Evolutionary conservation across 1,140 invertebrate genomes (phyloP), one percentile per base, ranked within the genome.

Genomic region (Drosophila grimshawi): DNA sequence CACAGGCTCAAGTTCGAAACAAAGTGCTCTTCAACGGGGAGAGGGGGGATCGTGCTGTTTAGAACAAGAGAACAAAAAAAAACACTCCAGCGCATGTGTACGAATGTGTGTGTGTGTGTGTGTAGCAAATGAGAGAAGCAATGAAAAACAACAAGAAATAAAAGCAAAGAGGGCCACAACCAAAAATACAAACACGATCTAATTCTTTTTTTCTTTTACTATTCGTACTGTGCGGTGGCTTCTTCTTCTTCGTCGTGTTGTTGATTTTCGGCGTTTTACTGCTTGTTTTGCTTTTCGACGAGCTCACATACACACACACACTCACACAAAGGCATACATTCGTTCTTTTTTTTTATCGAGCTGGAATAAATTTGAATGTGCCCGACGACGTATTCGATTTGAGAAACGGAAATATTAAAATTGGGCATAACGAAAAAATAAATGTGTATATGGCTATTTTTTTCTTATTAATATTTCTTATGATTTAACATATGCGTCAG

Each of bases 361-460:
- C 67, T 76, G 69, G 51, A 67, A 77, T 77, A 74, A 63, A 73
- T 73, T 73, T 67, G 46, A 62, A 72, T 57, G 71, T 53, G 65
- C 65, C 46, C 66, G 43, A 69, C 65, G 52, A 67, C 66, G 72
- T 27, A 33, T 53, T 60, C 45, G 56, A 45, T 57, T 73, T 60
- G 51, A 59, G 41, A 64, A 66, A 63, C 69, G 68, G 62, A 76
- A 76, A 72, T 73, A 72, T 76, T 73, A 67, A 76, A 76, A 76
- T 30, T 72, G 51, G 49, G 61, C 74, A 71, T 60, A 74, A 74
- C 43, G 61, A 65, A 76, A 65, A 43, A n/a, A 57, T 35, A 39
- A 3, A 46, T 45, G 43, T 43, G 11, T 59, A 37, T 27, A 19
- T 32, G 3, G 39, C n/a, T 56, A 32, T 48, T 46, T 64, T 33